Percentiles rank a stretch among this genome's conserved stretches.
phyloP scores from a whole-genome alignment of 2,888 invertebrate genomes.

The Rhingia campestris region DNA sequence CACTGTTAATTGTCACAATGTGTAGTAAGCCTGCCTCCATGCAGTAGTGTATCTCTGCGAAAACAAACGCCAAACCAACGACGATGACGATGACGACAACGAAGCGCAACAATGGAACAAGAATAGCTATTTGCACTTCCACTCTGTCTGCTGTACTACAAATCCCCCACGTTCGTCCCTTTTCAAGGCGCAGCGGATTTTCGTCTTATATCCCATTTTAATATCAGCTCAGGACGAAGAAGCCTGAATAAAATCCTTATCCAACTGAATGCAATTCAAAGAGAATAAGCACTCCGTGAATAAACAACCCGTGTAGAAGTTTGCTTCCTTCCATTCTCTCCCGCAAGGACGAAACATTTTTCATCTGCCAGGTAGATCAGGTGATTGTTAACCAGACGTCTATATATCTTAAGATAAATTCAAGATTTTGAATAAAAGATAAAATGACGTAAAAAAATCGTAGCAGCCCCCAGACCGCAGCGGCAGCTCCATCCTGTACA shows the following conservation, averaged over 20 bases:
- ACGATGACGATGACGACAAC: slow-evolving; percentile 45
- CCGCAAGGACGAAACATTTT: slow-evolving; percentile 47
- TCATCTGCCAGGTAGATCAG: slow-evolving; percentile 62
- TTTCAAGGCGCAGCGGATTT: slow-evolving; percentile 44
- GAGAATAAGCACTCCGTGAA: slow-evolving; percentile 60
- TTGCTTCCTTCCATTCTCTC: slow-evolving; percentile 63
- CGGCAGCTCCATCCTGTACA: slow-evolving; percentile 29
- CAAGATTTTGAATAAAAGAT: slow-evolving; percentile 61
- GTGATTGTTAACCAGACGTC: slow-evolving; percentile 69
- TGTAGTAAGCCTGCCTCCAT: slow-evolving; percentile 42
- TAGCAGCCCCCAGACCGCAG: slow-evolving; percentile 33
- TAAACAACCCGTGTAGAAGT: slow-evolving; percentile 58
- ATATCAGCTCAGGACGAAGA: slow-evolving; percentile 38
- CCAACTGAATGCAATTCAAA: slow-evolving; percentile 67
- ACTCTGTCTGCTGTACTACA: slow-evolving; percentile 21
- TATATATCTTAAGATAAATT: slow-evolving; percentile 67
- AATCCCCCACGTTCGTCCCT: not conserved
- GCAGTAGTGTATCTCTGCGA: no score
- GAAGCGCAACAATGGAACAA: slow-evolving; percentile 66
- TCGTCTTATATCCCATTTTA: slow-evolving; percentile 47
- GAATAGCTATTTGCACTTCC: slow-evolving; percentile 73
- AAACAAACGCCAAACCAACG: slow-evolving; percentile 56
- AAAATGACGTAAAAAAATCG: slow-evolving; percentile 75
- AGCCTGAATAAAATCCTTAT: not conserved
- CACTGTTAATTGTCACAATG: slow-evolving; percentile 73